These are phyloP conservation scores for Sycophaga agraensis DNA, from an alignment of 1,140 invertebrate genomes.

Conservation along the genomic window DNA sequence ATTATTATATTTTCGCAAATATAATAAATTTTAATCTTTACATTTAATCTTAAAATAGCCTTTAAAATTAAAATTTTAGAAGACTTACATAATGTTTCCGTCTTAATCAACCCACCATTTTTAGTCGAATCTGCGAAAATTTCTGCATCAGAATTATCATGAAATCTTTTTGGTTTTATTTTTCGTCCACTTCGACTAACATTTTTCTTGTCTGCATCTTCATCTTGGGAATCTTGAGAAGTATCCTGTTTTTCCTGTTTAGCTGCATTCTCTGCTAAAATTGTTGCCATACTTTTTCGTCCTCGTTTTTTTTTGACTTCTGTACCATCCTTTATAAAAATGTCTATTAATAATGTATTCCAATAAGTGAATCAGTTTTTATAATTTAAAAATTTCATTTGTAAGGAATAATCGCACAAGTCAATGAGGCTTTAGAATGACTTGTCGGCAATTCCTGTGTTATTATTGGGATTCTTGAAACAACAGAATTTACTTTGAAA, in stretches of 20 bases:
- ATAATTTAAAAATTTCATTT: slow-evolving; percentile 27
- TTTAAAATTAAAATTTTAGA: background rate
- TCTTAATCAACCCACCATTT: slow-evolving; percentile 36
- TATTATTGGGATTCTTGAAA: slow-evolving; percentile 39
- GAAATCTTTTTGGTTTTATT: slow-evolving; percentile 69
- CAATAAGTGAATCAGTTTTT: too few relatives aligned
- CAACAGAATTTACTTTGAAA: slow-evolving; percentile 27
- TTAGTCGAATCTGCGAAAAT: slow-evolving; percentile 38
- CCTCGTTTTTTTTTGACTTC: slow-evolving; percentile 52
- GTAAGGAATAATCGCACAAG: slow-evolving; percentile 60
- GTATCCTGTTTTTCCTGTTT: slow-evolving; percentile 46
- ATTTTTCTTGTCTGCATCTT: slow-evolving; percentile 59
- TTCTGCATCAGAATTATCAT: slow-evolving; percentile 51
- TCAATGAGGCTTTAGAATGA: slow-evolving; percentile 48
- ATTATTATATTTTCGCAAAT: background rate
- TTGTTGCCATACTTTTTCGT: slow-evolving; percentile 23
- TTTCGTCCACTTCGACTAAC: slow-evolving; percentile 74
- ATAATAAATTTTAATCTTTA: background rate
- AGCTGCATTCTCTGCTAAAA: slow-evolving; percentile 31
- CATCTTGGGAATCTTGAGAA: slow-evolving; percentile 44
- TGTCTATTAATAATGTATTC: background rate
- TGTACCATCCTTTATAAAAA: slow-evolving; percentile 40
- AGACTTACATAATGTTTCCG: background rate
- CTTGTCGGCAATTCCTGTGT: slow-evolving; percentile 54
- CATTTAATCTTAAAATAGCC: background rate